Conservation (phyloP, 2,888 invertebrate species). For the Amiota mariae region DNA sequence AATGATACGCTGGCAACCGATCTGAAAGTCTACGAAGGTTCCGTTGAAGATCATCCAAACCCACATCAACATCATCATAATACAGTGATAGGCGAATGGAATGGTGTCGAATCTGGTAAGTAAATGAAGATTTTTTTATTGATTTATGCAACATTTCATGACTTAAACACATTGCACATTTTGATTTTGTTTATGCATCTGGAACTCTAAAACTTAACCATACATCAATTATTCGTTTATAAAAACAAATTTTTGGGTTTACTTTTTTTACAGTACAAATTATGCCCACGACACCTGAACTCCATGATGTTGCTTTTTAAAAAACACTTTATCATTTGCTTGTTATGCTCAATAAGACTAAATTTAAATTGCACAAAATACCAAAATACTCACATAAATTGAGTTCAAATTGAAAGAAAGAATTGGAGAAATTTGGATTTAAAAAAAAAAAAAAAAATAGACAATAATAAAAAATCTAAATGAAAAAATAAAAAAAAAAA, state of each 20-base stretch:
- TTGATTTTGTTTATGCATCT: background rate
- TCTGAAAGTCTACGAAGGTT: constrained; percentile 70
- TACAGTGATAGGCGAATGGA: constrained; percentile 72
- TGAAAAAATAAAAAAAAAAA: constrained; percentile 38
- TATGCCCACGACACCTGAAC: constrained; percentile 69
- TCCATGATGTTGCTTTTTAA: constrained; percentile 70
- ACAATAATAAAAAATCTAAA: constrained; percentile 32
- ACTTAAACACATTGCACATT: background rate
- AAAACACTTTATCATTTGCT: constrained; percentile 28
- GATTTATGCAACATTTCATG: too few relatives aligned
- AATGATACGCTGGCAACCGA: constrained; percentile 79
- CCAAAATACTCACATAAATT: too few relatives aligned
- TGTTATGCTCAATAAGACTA: too few relatives aligned
- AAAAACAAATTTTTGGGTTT: constrained; percentile 38
- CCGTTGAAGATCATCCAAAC: constrained; percentile 71
- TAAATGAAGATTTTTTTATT: constrained; percentile 16
- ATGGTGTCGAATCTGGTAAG: constrained; percentile 73
- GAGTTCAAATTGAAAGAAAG: constrained; percentile 7
- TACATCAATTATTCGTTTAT: constrained; percentile 22
- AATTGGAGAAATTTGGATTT: background rate
- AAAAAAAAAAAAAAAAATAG: constrained; percentile 33
- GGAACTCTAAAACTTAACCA: background rate
- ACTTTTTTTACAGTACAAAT: constrained; percentile 69
- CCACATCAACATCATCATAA: constrained; percentile 70
- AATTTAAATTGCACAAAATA: constrained; percentile 32